A percentile compares a stretch with the other conserved stretches of the same genome.
phyloP scores from a whole-genome alignment of 2,797 vertebrate genomes.

The Crenichthys baileyi region DNA sequence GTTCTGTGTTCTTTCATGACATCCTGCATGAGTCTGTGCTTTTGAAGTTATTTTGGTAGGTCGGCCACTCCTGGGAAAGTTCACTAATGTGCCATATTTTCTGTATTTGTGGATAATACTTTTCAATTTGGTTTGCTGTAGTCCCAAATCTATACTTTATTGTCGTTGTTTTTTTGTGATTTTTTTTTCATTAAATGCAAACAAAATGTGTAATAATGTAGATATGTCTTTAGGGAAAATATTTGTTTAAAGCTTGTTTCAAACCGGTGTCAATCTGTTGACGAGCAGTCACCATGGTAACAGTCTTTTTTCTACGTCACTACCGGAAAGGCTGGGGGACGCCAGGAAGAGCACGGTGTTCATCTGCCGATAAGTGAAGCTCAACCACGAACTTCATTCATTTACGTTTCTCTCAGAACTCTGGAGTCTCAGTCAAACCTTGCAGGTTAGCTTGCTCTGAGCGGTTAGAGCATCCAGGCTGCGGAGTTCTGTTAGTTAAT shows the following conservation, averaged over 20 bases:
- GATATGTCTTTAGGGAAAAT: no score
- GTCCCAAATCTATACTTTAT: no score
- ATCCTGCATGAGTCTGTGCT: no score
- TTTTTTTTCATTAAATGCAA: no score
- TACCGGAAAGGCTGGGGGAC: constrained; percentile 59
- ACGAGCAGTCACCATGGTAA: constrained; percentile 26
- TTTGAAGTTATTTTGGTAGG: no score
- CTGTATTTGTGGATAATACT: no score
- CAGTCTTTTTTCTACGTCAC: constrained; percentile 56
- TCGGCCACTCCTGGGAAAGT: no score
- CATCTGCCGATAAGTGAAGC: constrained; percentile 63
- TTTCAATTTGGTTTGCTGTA: no score
- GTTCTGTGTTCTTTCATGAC: no score
- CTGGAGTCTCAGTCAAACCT: constrained; percentile 5
- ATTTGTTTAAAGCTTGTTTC: not conserved
- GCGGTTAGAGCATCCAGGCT: constrained; percentile 44
- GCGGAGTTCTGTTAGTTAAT: constrained; percentile 15
- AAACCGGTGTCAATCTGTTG: not conserved
- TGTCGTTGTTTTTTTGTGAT: no score
- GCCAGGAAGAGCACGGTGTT: constrained; percentile 62
- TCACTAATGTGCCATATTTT: no score
- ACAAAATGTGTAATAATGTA: no score
- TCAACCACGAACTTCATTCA: constrained; percentile 50
- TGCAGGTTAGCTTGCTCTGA: not conserved
- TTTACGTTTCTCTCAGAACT: constrained; percentile 19